Evolutionary conservation across 2,113 vertebrate genomes (phyloP).

Genomic region (Channa maculata): DNA sequence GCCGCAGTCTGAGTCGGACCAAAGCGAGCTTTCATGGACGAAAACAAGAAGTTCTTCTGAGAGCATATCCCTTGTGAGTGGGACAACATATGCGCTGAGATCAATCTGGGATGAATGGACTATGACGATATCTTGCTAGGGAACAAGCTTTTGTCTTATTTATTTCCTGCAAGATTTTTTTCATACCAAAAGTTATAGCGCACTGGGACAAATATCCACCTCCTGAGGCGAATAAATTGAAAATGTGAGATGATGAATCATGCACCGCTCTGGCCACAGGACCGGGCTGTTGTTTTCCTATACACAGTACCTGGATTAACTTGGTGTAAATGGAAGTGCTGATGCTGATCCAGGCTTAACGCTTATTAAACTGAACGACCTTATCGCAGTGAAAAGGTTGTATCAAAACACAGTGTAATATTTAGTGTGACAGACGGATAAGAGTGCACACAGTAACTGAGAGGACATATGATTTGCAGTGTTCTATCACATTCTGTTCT

Average conservation of each 20-base stretch:
- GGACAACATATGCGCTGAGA: not conserved
- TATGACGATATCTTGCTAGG: not conserved
- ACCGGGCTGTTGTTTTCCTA: conserved; percentile 9
- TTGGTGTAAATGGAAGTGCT: conserved; percentile 46
- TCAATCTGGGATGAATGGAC: not conserved
- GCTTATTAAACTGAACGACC: conserved; percentile 73
- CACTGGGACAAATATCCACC: not conserved
- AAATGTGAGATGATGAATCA: conserved; percentile 17
- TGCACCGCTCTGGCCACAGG: not conserved
- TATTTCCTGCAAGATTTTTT: not conserved
- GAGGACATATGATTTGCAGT: conserved; percentile 16
- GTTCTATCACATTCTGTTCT: not conserved
- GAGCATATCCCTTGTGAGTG: conserved; percentile 26
- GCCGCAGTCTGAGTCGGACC: conserved; percentile 56
- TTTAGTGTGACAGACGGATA: conserved; percentile 17
- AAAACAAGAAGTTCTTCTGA: conserved; percentile 27
- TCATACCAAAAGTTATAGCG: not conserved
- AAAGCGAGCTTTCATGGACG: conserved; percentile 70
- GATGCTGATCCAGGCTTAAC: conserved; percentile 77
- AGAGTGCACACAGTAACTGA: not conserved
- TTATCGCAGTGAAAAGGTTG: conserved; percentile 65
- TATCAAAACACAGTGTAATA: conserved; percentile 20
- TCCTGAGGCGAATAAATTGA: not conserved
- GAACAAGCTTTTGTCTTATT: not conserved
- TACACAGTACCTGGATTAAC: conserved; percentile 64